Evolutionary conservation across 2,888 invertebrate genomes (phyloP).

Genomic region (Lamellibrachia columna): DNA sequence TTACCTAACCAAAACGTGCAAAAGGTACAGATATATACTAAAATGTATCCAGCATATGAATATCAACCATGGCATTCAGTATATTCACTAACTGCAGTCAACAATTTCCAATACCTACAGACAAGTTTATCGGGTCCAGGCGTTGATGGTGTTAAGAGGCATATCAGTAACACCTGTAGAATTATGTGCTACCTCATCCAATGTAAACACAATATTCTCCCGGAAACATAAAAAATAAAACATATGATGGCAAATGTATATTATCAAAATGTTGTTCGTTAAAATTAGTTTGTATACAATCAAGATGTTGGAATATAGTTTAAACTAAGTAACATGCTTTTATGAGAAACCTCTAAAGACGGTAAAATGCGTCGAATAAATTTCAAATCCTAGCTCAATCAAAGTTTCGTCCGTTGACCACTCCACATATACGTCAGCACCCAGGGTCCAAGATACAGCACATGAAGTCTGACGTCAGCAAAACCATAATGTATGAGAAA

Average conservation of each 20-base stretch:
- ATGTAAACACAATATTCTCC: too few relatives aligned
- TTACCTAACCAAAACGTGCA: not conserved
- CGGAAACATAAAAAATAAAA: not conserved
- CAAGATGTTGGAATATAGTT: not conserved
- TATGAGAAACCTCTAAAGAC: not conserved
- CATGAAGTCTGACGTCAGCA: not conserved
- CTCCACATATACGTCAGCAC: not conserved
- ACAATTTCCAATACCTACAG: too few relatives aligned
- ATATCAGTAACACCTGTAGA: too few relatives aligned
- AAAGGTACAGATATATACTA: not conserved
- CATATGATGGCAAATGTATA: not conserved
- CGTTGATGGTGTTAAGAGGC: too few relatives aligned
- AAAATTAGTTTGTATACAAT: not conserved
- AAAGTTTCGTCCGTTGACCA: not conserved
- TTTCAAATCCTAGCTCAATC: not conserved
- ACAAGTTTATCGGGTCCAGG: too few relatives aligned
- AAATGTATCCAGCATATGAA: not conserved
- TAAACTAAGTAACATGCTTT: not conserved
- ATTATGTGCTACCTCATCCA: too few relatives aligned
- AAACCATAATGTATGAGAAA: not conserved
- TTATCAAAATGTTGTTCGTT: too few relatives aligned
- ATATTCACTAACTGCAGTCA: too few relatives aligned
- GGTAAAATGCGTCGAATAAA: not conserved
- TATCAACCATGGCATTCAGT: not conserved
- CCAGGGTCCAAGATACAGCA: not conserved